Evolutionary conservation across 1,140 invertebrate species (phyloP).

Genomic region (Homalodisca vitripennis): DNA sequence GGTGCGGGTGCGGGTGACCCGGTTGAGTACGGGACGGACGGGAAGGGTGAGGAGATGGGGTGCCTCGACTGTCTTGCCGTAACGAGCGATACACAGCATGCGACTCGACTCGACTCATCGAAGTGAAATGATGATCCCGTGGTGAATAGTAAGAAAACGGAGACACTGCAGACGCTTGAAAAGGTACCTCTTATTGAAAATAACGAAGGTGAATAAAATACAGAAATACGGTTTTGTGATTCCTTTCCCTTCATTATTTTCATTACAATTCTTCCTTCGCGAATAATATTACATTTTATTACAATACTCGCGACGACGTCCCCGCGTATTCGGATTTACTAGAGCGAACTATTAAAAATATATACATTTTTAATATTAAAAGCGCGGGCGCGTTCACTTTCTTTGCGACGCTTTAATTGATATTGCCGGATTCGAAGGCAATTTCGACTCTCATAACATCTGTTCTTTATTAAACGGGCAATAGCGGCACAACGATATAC

Average conservation of each 20-base stretch:
- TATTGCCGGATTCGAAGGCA: background rate
- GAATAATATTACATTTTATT: conserved; percentile 26
- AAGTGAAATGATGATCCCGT: conserved; percentile 10
- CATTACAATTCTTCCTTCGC: conserved; percentile 24
- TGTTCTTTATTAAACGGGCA: background rate
- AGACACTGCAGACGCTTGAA: background rate
- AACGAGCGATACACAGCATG: no score
- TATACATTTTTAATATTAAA: conserved; percentile 22
- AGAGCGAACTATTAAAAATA: conserved; percentile 22
- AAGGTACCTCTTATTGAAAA: conserved; percentile 29
- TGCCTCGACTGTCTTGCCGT: no score
- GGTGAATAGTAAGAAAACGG: conserved; percentile 15
- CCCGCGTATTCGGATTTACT: background rate
- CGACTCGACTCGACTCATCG: conserved; percentile 15
- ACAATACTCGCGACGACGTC: background rate
- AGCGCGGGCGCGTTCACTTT: background rate
- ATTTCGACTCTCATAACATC: background rate
- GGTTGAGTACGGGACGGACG: no score
- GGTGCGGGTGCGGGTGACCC: background rate
- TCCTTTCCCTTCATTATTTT: conserved; percentile 26
- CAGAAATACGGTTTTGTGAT: conserved; percentile 26
- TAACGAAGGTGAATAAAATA: conserved; percentile 29
- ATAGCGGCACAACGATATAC: no score
- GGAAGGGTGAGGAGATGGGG: no score
- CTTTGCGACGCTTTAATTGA: background rate